Evolutionary conservation across 2,888 invertebrate species (phyloP).

Genomic region (Slavum lentiscoides): DNA sequence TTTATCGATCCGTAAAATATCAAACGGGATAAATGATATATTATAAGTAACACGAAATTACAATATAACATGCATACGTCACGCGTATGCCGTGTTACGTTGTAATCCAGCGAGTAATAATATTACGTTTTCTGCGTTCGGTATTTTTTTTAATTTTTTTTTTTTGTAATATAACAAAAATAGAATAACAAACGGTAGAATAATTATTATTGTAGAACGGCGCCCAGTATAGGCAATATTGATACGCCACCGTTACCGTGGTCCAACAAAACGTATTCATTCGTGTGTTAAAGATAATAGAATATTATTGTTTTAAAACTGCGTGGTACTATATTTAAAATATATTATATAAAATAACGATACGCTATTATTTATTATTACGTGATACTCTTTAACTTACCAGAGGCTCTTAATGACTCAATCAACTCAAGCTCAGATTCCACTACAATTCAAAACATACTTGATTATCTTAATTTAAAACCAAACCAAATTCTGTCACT

Average conservation of each 20-base stretch:
- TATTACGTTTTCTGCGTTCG: not conserved
- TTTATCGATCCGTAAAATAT: not conserved
- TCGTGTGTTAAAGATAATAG: not conserved
- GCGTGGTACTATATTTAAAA: too few species aligned
- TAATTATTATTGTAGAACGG: constrained; percentile 10
- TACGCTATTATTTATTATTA: too few species aligned
- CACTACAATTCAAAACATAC: too few species aligned
- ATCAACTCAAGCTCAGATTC: too few species aligned
- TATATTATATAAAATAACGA: too few species aligned
- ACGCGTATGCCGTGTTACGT: not conserved
- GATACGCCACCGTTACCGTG: constrained; percentile 3
- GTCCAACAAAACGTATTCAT: constrained; percentile 46
- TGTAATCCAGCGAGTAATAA: not conserved
- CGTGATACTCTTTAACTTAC: too few species aligned
- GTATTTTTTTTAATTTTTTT: not conserved
- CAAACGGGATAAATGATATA: not conserved
- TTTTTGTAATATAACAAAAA: not conserved
- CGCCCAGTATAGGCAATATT: constrained; percentile 40
- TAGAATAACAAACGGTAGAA: not conserved
- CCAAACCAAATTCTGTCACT: too few species aligned
- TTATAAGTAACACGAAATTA: not conserved
- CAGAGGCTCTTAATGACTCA: too few species aligned
- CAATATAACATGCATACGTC: not conserved
- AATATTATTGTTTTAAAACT: not conserved
- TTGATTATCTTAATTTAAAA: too few species aligned